Percentiles rank a stretch among this genome's conserved stretches.
Evolutionary conservation across 1,140 invertebrate genomes (phyloP).

Genomic region (Papilio glaucus): DNA sequence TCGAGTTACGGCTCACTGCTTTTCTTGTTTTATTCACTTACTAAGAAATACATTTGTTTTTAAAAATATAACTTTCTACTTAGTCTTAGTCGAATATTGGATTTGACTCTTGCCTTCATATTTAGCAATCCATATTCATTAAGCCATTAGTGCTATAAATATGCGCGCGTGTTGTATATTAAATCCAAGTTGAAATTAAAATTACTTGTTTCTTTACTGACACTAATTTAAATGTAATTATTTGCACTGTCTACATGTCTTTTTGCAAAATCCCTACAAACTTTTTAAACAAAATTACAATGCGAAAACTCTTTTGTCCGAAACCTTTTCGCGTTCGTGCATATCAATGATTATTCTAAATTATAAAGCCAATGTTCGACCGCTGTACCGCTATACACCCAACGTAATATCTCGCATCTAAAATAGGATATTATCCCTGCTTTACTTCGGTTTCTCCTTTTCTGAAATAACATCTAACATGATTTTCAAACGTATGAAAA

Average conservation of each 20-base stretch:
- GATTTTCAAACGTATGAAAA: too few relatives aligned
- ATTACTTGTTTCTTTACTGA: too few relatives aligned
- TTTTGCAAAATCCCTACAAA: not conserved
- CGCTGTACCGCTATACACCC: not conserved
- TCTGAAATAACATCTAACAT: not conserved
- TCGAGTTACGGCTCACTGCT: conserved; percentile 2
- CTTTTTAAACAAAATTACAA: not conserved
- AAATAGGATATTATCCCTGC: conserved; percentile 12
- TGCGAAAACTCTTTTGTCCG: not conserved
- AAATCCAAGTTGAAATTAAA: too few relatives aligned
- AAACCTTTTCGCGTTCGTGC: conserved; percentile 4
- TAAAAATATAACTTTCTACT: not conserved
- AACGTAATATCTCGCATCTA: conserved; percentile 1
- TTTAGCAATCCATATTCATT: too few relatives aligned
- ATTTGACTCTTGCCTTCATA: too few relatives aligned
- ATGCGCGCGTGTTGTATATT: too few relatives aligned
- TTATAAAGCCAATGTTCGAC: not conserved
- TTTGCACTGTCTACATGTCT: not conserved
- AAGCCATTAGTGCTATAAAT: too few relatives aligned
- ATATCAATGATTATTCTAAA: not conserved
- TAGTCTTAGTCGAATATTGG: too few relatives aligned
- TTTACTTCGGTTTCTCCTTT: not conserved
- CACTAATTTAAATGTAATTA: too few relatives aligned
- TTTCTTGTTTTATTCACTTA: not conserved
- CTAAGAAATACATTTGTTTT: not conserved